phyloP scores from a whole-genome alignment of 2,113 vertebrate species.

The Chamaea fasciata region DNA sequence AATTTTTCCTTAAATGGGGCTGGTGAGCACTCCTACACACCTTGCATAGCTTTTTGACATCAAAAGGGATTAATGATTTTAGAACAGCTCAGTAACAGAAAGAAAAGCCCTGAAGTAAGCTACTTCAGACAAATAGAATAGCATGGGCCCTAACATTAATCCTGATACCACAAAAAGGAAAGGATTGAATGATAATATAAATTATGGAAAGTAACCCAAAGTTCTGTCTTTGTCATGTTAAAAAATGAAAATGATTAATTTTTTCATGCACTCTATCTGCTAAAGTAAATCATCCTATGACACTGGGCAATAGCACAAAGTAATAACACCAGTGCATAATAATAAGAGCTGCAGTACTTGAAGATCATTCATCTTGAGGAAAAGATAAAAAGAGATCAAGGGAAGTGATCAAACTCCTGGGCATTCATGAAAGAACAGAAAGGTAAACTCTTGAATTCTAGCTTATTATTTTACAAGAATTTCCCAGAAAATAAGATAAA shows the following conservation, averaged over 20 bases:
- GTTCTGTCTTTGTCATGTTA: neutral
- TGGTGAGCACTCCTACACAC: neutral
- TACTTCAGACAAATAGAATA: neutral
- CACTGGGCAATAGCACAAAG: neutral
- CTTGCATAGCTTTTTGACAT: neutral
- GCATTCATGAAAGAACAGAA: neutral
- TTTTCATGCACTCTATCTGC: neutral
- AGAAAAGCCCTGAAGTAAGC: neutral
- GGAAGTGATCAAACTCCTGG: neutral
- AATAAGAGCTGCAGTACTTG: neutral
- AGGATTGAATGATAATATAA: neutral
- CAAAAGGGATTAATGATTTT: neutral
- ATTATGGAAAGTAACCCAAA: neutral
- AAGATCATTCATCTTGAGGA: neutral
- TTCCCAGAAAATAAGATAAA: neutral
- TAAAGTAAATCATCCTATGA: slow-evolving; percentile 9
- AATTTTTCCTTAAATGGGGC: neutral
- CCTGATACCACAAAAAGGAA: neutral
- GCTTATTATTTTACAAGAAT: neutral
- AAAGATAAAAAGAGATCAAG: neutral
- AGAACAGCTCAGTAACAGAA: neutral
- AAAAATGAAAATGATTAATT: neutral
- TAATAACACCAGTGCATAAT: neutral
- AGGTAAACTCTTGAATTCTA: neutral
- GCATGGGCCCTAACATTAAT: neutral